phyloP scores from a whole-genome alignment of 2,888 invertebrate species.

The Lithosia quadra region DNA sequence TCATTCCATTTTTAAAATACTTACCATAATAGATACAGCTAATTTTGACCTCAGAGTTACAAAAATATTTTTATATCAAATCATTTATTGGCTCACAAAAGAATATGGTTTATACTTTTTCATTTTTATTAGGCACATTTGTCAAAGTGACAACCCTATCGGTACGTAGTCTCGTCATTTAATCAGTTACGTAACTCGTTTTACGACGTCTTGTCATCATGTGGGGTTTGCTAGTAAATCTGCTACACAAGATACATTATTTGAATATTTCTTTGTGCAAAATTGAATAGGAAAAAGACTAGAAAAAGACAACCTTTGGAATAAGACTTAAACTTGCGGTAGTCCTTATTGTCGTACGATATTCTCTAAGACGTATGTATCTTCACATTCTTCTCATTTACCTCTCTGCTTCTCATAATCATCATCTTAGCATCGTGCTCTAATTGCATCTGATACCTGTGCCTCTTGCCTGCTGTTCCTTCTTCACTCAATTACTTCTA shows the following conservation, averaged over 20 bases:
- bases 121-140: background rate
- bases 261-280: constrained; percentile 10
- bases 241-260: constrained; percentile 9
- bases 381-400: too few species aligned
- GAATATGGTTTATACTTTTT: too few species aligned
- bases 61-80: too few species aligned
- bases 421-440: too few species aligned
- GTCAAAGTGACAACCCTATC: constrained; percentile 5
- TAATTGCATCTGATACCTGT: too few species aligned
- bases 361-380: too few species aligned
- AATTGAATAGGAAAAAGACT: background rate
- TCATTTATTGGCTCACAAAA: too few species aligned
- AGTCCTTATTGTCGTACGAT: background rate
- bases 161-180: constrained; percentile 19
- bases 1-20: background rate
- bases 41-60: too few species aligned
- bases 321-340: background rate
- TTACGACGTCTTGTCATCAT: constrained; percentile 35
- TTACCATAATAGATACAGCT: too few species aligned
- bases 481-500: too few species aligned
- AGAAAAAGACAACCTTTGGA: background rate
- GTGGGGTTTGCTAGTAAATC: constrained; percentile 28
- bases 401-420: too few species aligned
- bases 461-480: too few species aligned
- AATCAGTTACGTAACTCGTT: constrained; percentile 23